Conservation (phyloP, 2,888 invertebrate genomes). For the Tachina lurida region DNA sequence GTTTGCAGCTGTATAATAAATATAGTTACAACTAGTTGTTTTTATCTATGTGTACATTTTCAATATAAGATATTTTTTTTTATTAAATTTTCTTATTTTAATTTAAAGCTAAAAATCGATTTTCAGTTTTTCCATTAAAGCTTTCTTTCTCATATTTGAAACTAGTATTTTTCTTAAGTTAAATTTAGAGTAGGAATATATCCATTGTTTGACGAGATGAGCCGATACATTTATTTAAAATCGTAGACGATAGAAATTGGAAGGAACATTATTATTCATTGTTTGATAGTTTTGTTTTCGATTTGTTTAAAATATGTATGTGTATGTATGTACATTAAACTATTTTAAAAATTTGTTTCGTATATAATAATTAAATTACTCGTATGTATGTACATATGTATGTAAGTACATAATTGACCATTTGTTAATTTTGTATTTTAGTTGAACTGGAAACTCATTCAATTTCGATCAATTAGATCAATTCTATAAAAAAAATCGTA, state of each 20-base stretch:
- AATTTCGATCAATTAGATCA: not conserved
- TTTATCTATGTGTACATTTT: not conserved
- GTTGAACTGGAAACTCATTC: too few relatives aligned
- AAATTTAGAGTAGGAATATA: slow-evolving; percentile 4
- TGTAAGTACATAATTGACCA: slow-evolving; percentile 15
- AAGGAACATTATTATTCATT: slow-evolving; percentile 50
- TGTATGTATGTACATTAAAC: slow-evolving; percentile 1
- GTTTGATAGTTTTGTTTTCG: slow-evolving; percentile 15
- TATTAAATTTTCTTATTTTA: slow-evolving; percentile 43
- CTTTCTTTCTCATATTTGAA: slow-evolving; percentile 60
- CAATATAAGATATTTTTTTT: slow-evolving; percentile 29
- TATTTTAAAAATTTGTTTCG: not conserved
- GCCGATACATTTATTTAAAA: slow-evolving; percentile 70
- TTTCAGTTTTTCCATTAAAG: slow-evolving; percentile 64
- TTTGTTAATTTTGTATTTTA: not conserved
- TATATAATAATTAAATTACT: slow-evolving; percentile 11
- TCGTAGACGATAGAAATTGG: slow-evolving; percentile 65
- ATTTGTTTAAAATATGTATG: not conserved
- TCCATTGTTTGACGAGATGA: not conserved
- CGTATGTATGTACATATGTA: too few relatives aligned
- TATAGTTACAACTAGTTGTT: slow-evolving; percentile 21
- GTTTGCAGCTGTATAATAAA: slow-evolving; percentile 15
- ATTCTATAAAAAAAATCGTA: not conserved
- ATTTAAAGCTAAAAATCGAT: slow-evolving; percentile 52
- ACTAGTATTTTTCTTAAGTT: slow-evolving; percentile 27